Conservation (phyloP, 2,888 invertebrate species). For the Harpalus rubripes region DNA sequence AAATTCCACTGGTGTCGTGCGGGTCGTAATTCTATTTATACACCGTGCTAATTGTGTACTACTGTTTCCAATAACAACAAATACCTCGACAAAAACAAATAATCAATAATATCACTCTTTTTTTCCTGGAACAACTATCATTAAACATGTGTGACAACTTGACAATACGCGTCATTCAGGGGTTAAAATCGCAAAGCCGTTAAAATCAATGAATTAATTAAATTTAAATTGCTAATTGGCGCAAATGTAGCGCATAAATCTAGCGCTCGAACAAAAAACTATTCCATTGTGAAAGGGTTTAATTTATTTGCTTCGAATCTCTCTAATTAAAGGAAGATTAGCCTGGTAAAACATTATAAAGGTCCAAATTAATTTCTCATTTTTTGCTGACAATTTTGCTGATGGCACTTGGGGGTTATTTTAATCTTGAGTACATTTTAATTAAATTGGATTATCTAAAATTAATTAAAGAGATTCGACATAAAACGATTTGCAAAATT, state of each 20-base stretch:
- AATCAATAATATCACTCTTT: slow-evolving; percentile 9
- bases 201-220: slow-evolving; percentile 42
- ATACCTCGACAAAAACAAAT: slow-evolving; percentile 6
- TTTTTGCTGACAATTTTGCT: slow-evolving; percentile 3
- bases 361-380: slow-evolving; percentile 7
- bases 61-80: neutral
- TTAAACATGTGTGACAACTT: slow-evolving; percentile 32
- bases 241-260: slow-evolving; percentile 46
- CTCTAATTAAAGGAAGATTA: slow-evolving; percentile 32
- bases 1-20: no score
- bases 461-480: slow-evolving; percentile 18
- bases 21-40: no score
- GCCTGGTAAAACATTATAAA: slow-evolving; percentile 18
- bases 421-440: slow-evolving; percentile 1
- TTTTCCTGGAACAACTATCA: slow-evolving; percentile 10
- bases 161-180: slow-evolving; percentile 18
- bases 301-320: slow-evolving; percentile 33
- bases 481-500: no score
- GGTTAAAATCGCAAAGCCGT: neutral
- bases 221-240: slow-evolving; percentile 50
- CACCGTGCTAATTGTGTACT: no score
- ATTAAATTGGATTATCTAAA: slow-evolving; percentile 12
- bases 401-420: neutral
- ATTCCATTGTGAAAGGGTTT: slow-evolving; percentile 10
- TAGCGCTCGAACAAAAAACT: slow-evolving; percentile 3